Percentiles rank a stretch among this genome's conserved stretches.
Evolutionary conservation across 2,888 invertebrate genomes (phyloP).

Genomic region (Tupiocoris notatus): DNA sequence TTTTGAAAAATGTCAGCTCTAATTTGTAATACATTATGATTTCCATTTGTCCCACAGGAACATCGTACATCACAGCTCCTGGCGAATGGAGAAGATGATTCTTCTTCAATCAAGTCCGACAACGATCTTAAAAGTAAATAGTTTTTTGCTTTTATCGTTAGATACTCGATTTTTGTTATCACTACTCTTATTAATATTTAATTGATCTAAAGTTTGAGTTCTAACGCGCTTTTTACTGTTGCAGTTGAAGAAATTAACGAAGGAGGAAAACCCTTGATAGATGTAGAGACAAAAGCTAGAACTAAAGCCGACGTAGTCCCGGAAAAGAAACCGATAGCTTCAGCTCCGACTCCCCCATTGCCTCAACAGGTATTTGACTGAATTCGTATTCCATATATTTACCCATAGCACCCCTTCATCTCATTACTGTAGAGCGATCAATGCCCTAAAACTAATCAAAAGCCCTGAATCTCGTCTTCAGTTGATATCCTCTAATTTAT

Average conservation of each 20-base stretch:
- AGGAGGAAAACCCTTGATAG: slow-evolving; percentile 48
- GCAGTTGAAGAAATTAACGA: slow-evolving; percentile 49
- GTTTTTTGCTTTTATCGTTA: too few relatives aligned
- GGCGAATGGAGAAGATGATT: slow-evolving; percentile 77
- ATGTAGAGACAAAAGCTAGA: slow-evolving; percentile 48
- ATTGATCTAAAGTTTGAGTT: slow-evolving; percentile 8
- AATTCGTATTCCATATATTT: too few relatives aligned
- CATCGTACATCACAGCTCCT: slow-evolving; percentile 84
- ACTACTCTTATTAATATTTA: too few relatives aligned
- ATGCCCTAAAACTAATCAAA: too few relatives aligned
- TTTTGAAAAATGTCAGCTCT: too few relatives aligned
- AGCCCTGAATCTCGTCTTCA: too few relatives aligned
- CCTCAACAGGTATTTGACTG: slow-evolving; percentile 7
- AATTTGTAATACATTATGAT: too few relatives aligned
- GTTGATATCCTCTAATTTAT: too few relatives aligned
- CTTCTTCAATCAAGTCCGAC: slow-evolving; percentile 79
- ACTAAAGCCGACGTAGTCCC: slow-evolving; percentile 45
- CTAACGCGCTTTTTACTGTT: slow-evolving; percentile 51
- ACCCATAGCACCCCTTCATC: too few relatives aligned
- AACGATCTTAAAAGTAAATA: slow-evolving; percentile 72
- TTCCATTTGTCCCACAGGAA: too few relatives aligned
- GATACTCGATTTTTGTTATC: too few relatives aligned
- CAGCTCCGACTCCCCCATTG: slow-evolving; percentile 16
- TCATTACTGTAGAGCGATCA: too few relatives aligned
- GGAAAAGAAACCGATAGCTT: slow-evolving; percentile 46